Evolutionary conservation across 2,113 vertebrate genomes (phyloP).

Genomic region (Phycodurus eques): DNA sequence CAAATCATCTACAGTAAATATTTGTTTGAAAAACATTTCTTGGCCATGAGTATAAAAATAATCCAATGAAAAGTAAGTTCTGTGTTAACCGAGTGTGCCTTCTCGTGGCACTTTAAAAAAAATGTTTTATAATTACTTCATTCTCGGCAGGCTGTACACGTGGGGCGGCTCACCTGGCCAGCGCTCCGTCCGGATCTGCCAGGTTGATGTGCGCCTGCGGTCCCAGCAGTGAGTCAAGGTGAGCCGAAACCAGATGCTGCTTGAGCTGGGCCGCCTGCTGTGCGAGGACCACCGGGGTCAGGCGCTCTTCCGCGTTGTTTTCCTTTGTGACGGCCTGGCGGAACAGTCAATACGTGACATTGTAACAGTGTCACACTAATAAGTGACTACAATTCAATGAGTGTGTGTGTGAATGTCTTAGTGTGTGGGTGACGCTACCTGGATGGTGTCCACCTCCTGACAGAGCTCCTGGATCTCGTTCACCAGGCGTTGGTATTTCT

Average conservation of each 20-base stretch:
- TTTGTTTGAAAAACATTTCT: not conserved
- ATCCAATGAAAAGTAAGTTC: not conserved
- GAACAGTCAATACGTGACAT: not conserved
- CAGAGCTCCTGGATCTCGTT: constrained; percentile 92
- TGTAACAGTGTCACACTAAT: not conserved
- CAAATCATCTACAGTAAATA: too few species aligned
- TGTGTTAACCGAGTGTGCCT: too few species aligned
- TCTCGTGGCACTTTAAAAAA: not conserved
- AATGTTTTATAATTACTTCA: not conserved
- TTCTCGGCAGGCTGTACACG: not conserved
- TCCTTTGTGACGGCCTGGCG: constrained; percentile 81
- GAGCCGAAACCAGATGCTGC: constrained; percentile 87
- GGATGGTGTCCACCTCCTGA: constrained; percentile 86
- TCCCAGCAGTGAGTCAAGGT: constrained; percentile 89
- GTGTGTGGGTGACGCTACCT: constrained; percentile 68
- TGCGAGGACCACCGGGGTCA: constrained; percentile 85
- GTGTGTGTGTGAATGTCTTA: not conserved
- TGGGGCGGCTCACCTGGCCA: constrained; percentile 81
- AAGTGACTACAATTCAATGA: not conserved
- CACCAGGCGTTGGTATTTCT: constrained; percentile 90
- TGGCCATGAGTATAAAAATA: too few species aligned
- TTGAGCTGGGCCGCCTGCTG: constrained; percentile 87
- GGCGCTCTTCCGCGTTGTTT: constrained; percentile 82
- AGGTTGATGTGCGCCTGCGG: constrained; percentile 87
- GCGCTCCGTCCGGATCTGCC: constrained; percentile 87